These are phyloP conservation scores for Dipodomys spectabilis DNA, from an alignment of 2,113 vertebrate genomes.

Conservation along the genomic window DNA sequence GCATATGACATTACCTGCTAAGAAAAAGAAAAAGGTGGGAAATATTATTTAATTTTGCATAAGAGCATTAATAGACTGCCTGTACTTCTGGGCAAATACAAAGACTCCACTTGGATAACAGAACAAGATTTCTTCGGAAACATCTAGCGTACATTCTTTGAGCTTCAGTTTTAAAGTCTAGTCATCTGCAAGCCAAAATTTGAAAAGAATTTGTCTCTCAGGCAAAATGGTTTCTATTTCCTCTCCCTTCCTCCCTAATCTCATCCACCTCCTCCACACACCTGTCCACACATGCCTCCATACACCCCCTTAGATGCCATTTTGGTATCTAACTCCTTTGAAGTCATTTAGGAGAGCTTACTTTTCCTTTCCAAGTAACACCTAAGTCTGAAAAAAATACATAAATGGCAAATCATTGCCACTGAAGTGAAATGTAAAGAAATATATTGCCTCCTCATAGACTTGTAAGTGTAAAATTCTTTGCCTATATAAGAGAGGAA, in stretches of 20 bases:
- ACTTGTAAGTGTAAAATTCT: too few relatives aligned
- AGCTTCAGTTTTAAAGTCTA: constrained; percentile 11
- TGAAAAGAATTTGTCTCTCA: not conserved
- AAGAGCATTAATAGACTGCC: not conserved
- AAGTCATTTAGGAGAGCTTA: too few relatives aligned
- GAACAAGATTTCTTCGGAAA: not conserved
- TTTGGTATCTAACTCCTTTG: too few relatives aligned
- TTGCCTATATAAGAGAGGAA: too few relatives aligned
- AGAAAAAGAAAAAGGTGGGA: not conserved
- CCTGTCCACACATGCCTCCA: too few relatives aligned
- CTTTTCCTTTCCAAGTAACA: too few relatives aligned
- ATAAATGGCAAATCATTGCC: too few relatives aligned
- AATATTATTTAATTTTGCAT: constrained; percentile 42
- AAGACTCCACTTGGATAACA: not conserved
- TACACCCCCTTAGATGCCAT: too few relatives aligned
- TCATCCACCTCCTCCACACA: too few relatives aligned
- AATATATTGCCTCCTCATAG: too few relatives aligned
- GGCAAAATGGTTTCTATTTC: constrained; percentile 15
- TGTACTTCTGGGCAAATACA: not conserved
- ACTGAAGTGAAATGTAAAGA: too few relatives aligned
- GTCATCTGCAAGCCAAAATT: not conserved
- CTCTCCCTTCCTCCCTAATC: not conserved
- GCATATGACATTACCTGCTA: constrained; percentile 46
- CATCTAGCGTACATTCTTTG: not conserved
- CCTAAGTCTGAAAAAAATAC: too few relatives aligned